These are phyloP conservation scores for Trissolcus japonicus DNA, from an alignment of 2,888 invertebrate species.

Conservation along the genomic window DNA sequence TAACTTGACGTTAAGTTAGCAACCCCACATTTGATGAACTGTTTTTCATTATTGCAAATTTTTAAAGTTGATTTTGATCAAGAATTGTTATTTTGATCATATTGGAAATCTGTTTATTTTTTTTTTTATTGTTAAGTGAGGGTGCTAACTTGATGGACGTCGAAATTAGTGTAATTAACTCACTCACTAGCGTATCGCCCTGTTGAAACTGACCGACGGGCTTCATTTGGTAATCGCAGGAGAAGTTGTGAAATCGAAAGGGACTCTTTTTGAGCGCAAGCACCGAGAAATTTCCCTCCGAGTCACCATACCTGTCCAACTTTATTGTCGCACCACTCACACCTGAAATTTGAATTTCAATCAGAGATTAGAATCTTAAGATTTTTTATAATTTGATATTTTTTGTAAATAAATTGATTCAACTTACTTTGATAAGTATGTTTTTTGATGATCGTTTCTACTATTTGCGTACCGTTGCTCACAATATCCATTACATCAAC, in stretches of 20 bases:
- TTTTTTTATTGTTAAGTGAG: too few relatives aligned
- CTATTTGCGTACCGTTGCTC: conserved; percentile 90
- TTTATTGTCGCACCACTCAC: conserved; percentile 95
- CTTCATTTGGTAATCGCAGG: conserved; percentile 87
- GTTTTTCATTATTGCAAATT: too few relatives aligned
- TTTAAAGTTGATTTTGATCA: too few relatives aligned
- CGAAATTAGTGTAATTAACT: conserved; percentile 75
- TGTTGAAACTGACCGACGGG: conserved; percentile 91
- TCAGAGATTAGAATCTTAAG: conserved; percentile 1
- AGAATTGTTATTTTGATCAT: too few relatives aligned
- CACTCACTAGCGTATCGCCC: conserved; percentile 87
- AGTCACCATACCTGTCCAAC: conserved; percentile 94
- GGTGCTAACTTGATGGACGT: conserved; percentile 26
- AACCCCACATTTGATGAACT: too few relatives aligned
- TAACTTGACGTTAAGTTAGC: too few relatives aligned
- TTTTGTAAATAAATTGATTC: conserved; percentile 58
- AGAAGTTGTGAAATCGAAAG: conserved; percentile 78
- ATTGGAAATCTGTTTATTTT: too few relatives aligned
- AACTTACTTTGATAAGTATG: conserved; percentile 90
- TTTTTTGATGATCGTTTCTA: conserved; percentile 89
- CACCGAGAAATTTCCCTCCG: conserved; percentile 97
- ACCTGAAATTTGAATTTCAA: conserved; percentile 80
- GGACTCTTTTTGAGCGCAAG: conserved; percentile 84
- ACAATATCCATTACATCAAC: conserved; percentile 83
- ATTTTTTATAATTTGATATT: conserved; percentile 4